These are phyloP conservation scores for Rotaria macrura DNA, from an alignment of 2,888 invertebrate species.

Conservation along the genomic window DNA sequence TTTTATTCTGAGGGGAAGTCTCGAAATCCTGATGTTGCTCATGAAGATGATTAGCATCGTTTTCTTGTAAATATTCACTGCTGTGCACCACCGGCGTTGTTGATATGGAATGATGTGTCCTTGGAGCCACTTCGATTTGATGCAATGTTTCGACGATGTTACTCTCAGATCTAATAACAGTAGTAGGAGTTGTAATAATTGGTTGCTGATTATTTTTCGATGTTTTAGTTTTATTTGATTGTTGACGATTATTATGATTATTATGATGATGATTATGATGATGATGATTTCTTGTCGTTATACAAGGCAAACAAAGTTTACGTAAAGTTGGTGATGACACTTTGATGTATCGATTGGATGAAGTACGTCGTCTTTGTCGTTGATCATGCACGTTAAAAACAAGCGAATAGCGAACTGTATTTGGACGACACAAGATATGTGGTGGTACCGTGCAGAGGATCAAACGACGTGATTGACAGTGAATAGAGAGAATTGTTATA, in stretches of 20 bases:
- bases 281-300: background rate
- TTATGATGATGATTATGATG: background rate
- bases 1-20: background rate
- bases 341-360: background rate
- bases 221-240: background rate
- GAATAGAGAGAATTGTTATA: background rate
- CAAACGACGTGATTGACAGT: background rate
- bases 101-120: background rate
- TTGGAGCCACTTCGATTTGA: background rate
- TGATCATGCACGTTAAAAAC: background rate
- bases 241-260: background rate
- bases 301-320: background rate
- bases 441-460: slow-evolving; percentile 5
- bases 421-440: background rate
- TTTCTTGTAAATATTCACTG: background rate
- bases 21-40: background rate
- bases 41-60: background rate
- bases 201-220: background rate
- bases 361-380: background rate
- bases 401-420: background rate
- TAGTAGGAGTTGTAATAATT: background rate
- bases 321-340: background rate
- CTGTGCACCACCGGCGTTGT: background rate
- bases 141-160: background rate
- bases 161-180: background rate